Base-by-base conservation (phyloP, 1,140 invertebrate species). In the Adoxophyes honmai region DNA sequence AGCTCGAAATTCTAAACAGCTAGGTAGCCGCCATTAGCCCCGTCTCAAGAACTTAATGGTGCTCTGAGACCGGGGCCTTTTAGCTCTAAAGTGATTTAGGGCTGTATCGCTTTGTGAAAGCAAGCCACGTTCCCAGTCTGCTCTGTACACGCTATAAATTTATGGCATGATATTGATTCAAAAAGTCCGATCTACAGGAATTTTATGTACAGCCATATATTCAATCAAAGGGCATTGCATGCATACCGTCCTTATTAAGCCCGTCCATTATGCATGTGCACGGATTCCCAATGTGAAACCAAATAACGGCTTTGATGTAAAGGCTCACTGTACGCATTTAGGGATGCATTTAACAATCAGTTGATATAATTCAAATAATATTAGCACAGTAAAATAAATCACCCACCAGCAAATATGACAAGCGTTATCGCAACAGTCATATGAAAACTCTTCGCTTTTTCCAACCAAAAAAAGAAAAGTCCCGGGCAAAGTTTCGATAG, bases 1-100 rank as follows among this genome's bases (percentile, higher is more conserved):
- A 63, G 55, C 57, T 60, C 59, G 54, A 54, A 62, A 58, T 62
- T 42, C 59, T 66, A 58, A 70, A 55, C 61, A 66, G 55, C 53
- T 60, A 66, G 68, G 67, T 66, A 65, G 55, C 63, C 64, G 71
- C 78, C 78, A 78, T 86, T 83, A 83, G 77, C 70, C 70, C 72
- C 73, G 83, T 86, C 83, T 86, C 73, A 70, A 86, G 75, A 69
- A 75, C 77, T 71, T 86, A 83, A 86, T 83, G 79, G 73, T 64
- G 63, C 62, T 37, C 59, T 42, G 55, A 61, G 42, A 60, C 38
- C 59, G 57, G 55, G 42, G 42, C 60, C 58, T 63, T 65, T 73
- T 63, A 68, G 59, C 53, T 65, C 65, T 71, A 34, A 55, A 16
- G 62, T 64, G 57, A 60, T 61, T 54, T 59, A 52, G 42, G 51